Evolutionary conservation across 37 sponge, comb jelly and placozoan genomes (phyloP).

Genomic region (Bolinopsis microptera): DNA sequence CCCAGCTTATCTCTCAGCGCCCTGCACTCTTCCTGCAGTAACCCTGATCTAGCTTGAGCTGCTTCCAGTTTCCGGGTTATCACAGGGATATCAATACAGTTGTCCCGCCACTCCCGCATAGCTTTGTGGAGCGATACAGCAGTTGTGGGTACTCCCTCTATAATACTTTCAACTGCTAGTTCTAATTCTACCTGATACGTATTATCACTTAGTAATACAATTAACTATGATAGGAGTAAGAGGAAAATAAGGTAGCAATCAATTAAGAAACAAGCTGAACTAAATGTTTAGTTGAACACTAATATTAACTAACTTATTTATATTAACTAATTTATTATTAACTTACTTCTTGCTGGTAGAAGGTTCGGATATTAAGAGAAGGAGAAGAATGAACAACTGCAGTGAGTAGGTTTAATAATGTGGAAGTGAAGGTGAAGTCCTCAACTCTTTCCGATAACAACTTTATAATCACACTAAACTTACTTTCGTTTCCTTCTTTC

Average conservation of each 20-base stretch:
- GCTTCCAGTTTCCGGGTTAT: conserved; percentile 28
- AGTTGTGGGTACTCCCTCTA: conserved; percentile 24
- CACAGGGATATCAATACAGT: conserved; percentile 46
- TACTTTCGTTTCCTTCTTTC: conserved; percentile 27
- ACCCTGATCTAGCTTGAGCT: conserved; percentile 32
- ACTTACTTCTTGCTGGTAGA: conserved; percentile 49
- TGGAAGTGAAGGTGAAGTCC: conserved; percentile 39
- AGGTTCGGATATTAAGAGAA: conserved; percentile 27
- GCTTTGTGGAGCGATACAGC: conserved; percentile 44
- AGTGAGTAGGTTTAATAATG: not conserved
- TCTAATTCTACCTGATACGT: conserved; percentile 36
- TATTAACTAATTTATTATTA: too few relatives aligned
- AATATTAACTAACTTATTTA: too few relatives aligned
- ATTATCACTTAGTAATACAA: too few relatives aligned
- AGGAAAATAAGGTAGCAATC: too few relatives aligned
- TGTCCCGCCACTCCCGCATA: conserved; percentile 54
- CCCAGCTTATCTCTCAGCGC: conserved; percentile 44
- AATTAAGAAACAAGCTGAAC: too few relatives aligned
- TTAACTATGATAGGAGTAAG: too few relatives aligned
- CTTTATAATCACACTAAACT: conserved; percentile 38
- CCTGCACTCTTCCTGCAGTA: conserved; percentile 57
- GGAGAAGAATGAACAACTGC: conserved; percentile 57
- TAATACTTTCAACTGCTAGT: not conserved
- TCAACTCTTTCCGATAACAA: not conserved
- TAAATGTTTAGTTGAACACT: too few relatives aligned